Percentiles rank a stretch among this genome's conserved stretches.
Conservation (phyloP, 2,797 vertebrate species). For the Erethizon dorsatum region DNA sequence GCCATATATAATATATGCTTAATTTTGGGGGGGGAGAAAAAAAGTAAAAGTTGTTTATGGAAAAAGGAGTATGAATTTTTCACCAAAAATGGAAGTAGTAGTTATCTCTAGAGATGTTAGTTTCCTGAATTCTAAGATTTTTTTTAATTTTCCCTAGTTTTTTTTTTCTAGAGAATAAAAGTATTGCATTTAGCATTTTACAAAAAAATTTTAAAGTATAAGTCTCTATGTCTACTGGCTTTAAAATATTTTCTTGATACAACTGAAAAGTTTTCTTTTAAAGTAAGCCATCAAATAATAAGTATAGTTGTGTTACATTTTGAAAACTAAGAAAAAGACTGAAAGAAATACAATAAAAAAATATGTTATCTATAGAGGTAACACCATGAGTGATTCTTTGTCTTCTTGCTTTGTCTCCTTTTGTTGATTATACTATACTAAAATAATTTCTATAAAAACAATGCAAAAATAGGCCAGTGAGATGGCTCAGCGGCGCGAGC, state of each 20-base stretch:
- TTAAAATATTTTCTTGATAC: constrained; percentile 35
- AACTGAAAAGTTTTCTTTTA: neutral
- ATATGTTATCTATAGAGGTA: neutral
- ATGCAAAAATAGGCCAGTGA: neutral
- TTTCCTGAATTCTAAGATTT: constrained; percentile 57
- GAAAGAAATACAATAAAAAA: constrained; percentile 38
- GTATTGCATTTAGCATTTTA: neutral
- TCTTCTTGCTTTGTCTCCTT: constrained; percentile 37
- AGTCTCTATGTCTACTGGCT: neutral
- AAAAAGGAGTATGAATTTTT: neutral
- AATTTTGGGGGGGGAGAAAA: neutral
- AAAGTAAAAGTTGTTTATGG: neutral
- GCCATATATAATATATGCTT: neutral
- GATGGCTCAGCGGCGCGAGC: too few relatives aligned
- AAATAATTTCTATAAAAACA: constrained; percentile 30
- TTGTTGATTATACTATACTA: neutral
- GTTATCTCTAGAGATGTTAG: constrained; percentile 25
- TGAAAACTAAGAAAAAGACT: constrained; percentile 26
- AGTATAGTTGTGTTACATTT: neutral
- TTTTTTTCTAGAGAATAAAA: neutral
- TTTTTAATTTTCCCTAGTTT: constrained; percentile 4
- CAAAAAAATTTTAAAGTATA: neutral
- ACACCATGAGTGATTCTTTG: neutral
- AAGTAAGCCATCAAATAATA: constrained; percentile 39
- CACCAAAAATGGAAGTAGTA: constrained; percentile 42